Conservation (phyloP, 2,888 invertebrate genomes). For the Boloria selene region DNA sequence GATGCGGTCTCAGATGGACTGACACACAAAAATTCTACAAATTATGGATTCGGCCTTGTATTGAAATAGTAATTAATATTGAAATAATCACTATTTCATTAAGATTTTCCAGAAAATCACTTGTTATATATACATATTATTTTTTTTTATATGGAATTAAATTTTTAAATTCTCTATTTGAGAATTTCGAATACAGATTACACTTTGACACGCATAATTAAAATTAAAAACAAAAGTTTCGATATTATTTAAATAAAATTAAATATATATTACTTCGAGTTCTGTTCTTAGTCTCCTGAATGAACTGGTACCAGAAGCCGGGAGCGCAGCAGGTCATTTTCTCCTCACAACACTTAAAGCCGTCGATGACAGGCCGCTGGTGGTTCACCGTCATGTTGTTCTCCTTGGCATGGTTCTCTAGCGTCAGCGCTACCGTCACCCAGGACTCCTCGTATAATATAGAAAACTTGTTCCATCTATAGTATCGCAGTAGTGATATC, state of each 20-base stretch:
- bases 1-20: too few relatives aligned
- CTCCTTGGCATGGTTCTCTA: conserved; percentile 88
- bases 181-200: too few relatives aligned
- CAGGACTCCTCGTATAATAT: conserved; percentile 92
- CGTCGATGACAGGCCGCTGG: conserved; percentile 86
- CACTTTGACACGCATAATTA: too few relatives aligned
- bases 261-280: conserved; percentile 85
- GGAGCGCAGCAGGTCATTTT: conserved; percentile 89
- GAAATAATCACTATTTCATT: too few relatives aligned
- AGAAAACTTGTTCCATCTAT: conserved; percentile 96
- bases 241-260: background rate
- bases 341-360: conserved; percentile 89
- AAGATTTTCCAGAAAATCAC: too few relatives aligned
- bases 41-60: too few relatives aligned
- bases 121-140: too few relatives aligned
- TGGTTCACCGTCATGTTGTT: conserved; percentile 93
- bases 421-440: conserved; percentile 90
- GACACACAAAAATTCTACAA: too few relatives aligned
- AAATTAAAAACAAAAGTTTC: too few relatives aligned
- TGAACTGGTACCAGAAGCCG: conserved; percentile 91
- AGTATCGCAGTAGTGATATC: conserved; percentile 93
- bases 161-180: too few relatives aligned
- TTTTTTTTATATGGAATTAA: too few relatives aligned
- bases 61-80: too few relatives aligned
- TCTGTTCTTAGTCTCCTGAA: conserved; percentile 92